Evolutionary conservation across 2,888 invertebrate genomes (phyloP), one percentile per base, ranked within the genome.

Genomic region (Eristalis pertinax): DNA sequence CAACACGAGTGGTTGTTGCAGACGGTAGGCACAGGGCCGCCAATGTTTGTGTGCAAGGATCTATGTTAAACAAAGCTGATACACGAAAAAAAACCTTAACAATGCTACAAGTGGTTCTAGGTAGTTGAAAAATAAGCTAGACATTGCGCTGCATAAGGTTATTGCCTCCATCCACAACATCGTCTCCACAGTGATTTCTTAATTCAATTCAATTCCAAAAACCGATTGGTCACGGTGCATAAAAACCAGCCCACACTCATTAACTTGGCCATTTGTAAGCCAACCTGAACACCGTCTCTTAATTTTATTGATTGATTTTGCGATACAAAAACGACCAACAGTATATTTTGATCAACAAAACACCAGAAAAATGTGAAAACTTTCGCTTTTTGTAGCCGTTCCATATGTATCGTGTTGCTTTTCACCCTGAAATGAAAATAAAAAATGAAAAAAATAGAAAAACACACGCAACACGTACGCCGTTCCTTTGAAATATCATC

Each of bases 351-450:
- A 50, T 41, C 50, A 69, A 63, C 43, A 50, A 70, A 26, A 64
- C 15, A 69, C 19, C 43, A 2, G 0, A 58, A 79, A 58, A 60
- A 65, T 60, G 32, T 72, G 56, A 79, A 73, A 85, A 81, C 81
- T 84, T 84, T 84, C 84, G 84, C 80, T 81, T 84, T 84, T 83
- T 41, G 32, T 69, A 58, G 38, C 58, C 35, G 35, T 43, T 67
- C 11, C 32, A 56, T 62, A 29, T 11, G 65, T 60, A 63, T 67
- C 56, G 68, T 38, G 32, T 62, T 70, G 64, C 75, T 75, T 81
- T 75, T 82, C 60, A 50, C 62, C 35, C n/a, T 60, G 13, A 60
- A 26, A 13, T 13, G 2, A 26, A 26, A n/a, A n/a, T n/a, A 24
- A 50, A 5, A 50, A 19, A n/a, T n/a, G n/a, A 78, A 62, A 29